Evolutionary conservation across 2,797 vertebrate genomes (phyloP).

Genomic region (Amphiprion clarkii): DNA sequence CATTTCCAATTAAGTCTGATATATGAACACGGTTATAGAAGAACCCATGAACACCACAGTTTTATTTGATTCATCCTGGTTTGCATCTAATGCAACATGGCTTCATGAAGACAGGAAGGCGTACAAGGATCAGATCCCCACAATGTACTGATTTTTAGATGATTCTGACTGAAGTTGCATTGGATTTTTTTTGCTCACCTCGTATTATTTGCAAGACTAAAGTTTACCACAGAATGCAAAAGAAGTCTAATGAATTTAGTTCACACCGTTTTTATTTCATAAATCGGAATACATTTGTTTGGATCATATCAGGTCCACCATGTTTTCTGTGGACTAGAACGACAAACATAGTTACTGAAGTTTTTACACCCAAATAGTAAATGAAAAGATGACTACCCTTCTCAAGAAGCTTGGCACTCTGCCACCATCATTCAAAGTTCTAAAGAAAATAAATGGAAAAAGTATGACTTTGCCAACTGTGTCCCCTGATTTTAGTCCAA

Average conservation of each 20-base stretch:
- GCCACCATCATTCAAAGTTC: background rate
- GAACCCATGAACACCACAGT: background rate
- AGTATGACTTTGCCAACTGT: background rate
- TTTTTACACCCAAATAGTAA: background rate
- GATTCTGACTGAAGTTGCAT: too few species aligned
- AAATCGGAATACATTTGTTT: slow-evolving; percentile 4
- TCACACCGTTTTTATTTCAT: background rate
- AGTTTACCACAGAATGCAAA: slow-evolving; percentile 2
- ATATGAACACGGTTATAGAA: background rate
- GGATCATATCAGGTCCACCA: background rate
- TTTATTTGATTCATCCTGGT: background rate
- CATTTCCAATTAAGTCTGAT: too few species aligned
- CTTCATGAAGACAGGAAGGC: too few species aligned
- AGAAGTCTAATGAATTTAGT: background rate
- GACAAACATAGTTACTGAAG: background rate
- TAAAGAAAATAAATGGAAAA: background rate
- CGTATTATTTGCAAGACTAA: slow-evolving; percentile 6
- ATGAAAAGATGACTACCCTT: background rate
- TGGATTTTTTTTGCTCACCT: too few species aligned
- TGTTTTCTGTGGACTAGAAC: background rate
- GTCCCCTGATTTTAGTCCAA: background rate
- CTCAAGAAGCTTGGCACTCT: background rate
- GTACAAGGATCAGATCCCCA: too few species aligned
- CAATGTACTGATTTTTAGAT: too few species aligned
- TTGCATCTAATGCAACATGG: too few species aligned